Percentiles rank a stretch among this genome's conserved stretches.
Evolutionary conservation across 2,113 vertebrate genomes (phyloP).

Genomic region (Poecilia latipinna): DNA sequence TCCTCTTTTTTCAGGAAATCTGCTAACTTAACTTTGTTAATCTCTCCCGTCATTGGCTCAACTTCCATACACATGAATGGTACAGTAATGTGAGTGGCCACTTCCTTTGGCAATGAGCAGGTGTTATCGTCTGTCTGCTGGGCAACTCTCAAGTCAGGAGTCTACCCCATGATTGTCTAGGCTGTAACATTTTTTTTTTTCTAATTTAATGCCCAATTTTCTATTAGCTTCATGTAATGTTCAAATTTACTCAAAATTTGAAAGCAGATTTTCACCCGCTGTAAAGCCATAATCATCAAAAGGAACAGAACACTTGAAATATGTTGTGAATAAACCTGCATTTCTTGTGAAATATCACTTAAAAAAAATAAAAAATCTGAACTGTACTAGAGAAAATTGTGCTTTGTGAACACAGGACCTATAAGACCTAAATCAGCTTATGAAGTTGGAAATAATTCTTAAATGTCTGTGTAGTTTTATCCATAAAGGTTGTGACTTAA

Average conservation of each 20-base stretch:
- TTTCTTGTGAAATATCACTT: background rate
- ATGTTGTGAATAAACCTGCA: background rate
- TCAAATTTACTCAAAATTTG: background rate
- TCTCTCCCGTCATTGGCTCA: too few species aligned
- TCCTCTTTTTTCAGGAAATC: too few species aligned
- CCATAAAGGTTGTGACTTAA: conserved; percentile 8
- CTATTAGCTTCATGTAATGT: too few species aligned
- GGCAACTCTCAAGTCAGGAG: background rate
- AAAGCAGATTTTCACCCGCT: background rate
- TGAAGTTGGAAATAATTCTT: background rate
- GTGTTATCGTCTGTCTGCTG: background rate
- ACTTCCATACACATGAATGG: too few species aligned
- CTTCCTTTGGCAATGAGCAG: too few species aligned
- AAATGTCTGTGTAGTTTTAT: background rate
- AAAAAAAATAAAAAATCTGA: background rate
- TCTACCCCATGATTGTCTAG: too few species aligned
- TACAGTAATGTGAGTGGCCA: too few species aligned
- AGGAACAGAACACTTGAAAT: background rate
- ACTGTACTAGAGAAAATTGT: background rate
- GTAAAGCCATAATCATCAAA: background rate
- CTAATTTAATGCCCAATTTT: too few species aligned
- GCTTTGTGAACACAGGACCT: background rate
- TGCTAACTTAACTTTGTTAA: too few species aligned
- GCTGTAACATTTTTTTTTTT: too few species aligned
- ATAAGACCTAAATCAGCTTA: background rate